Percentiles rank a stretch among this genome's conserved stretches.
phyloP scores from a whole-genome alignment of 2,797 vertebrate species.

The Arnoldichthys spilopterus region DNA sequence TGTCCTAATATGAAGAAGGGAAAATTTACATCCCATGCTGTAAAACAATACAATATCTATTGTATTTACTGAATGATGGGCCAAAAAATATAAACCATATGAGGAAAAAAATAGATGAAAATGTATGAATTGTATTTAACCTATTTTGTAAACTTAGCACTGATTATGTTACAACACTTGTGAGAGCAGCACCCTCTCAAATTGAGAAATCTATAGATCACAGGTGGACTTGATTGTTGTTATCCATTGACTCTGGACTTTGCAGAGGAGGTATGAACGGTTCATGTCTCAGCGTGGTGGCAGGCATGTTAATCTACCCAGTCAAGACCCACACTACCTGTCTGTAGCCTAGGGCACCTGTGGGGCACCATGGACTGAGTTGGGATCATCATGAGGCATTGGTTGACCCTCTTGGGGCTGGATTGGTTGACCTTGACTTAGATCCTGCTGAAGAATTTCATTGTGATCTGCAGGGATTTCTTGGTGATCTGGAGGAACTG shows the following conservation, averaged over 20 bases:
- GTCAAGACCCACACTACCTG: conserved; percentile 26
- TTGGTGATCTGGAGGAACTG: conserved; percentile 59
- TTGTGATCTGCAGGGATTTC: conserved; percentile 58
- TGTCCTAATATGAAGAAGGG: not conserved
- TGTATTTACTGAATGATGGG: not conserved
- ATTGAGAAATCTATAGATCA: not conserved
- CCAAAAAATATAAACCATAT: conserved; percentile 30
- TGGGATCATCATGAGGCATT: conserved; percentile 38
- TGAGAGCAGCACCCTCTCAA: conserved; percentile 25
- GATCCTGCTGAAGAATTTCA: conserved; percentile 64
- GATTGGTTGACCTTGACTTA: conserved; percentile 68
- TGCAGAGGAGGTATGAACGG: conserved; percentile 39
- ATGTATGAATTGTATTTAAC: conserved; percentile 1
- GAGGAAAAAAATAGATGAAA: not conserved
- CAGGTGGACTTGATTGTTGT: not conserved
- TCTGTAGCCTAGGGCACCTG: conserved; percentile 27
- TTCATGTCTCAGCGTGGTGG: conserved; percentile 5
- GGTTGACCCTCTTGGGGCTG: conserved; percentile 58
- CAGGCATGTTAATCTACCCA: conserved; percentile 28
- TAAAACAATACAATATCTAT: conserved; percentile 34
- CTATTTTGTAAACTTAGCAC: not conserved
- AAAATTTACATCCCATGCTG: not conserved
- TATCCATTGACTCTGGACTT: conserved; percentile 6
- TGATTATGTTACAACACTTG: not conserved
- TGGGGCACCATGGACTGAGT: conserved; percentile 56